Conservation (phyloP, 2,888 invertebrate genomes). For the Rhagium mordax region DNA sequence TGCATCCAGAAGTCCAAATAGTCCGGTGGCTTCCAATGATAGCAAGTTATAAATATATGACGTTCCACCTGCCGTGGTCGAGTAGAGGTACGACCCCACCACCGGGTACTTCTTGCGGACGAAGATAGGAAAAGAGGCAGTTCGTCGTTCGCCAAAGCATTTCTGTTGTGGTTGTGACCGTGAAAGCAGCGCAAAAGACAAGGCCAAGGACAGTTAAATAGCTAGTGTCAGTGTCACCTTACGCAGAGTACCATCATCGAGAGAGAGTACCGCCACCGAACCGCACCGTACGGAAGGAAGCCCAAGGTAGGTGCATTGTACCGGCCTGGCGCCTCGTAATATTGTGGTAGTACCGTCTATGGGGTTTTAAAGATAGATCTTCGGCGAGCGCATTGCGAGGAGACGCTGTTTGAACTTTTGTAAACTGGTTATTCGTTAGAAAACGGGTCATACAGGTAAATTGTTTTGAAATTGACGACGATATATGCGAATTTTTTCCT, state of each 20-base stretch:
- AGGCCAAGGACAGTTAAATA: slow-evolving; percentile 65
- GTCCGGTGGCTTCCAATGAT: slow-evolving; percentile 59
- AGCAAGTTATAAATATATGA: slow-evolving; percentile 62
- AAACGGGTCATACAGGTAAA: slow-evolving; percentile 10
- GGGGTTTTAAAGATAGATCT: slow-evolving; percentile 2
- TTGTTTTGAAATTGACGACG: background rate
- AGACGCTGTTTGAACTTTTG: background rate
- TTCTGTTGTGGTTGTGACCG: slow-evolving; percentile 70
- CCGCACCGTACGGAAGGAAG: slow-evolving; percentile 38
- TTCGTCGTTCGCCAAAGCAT: slow-evolving; percentile 69
- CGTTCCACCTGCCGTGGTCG: slow-evolving; percentile 65
- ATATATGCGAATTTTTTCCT: no score
- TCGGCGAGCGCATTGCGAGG: background rate
- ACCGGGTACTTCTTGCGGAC: slow-evolving; percentile 61
- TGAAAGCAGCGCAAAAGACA: slow-evolving; percentile 66
- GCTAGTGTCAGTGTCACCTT: slow-evolving; percentile 65
- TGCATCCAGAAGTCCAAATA: slow-evolving; percentile 24
- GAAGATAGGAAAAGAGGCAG: slow-evolving; percentile 69
- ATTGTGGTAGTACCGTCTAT: slow-evolving; percentile 13
- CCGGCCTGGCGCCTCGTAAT: slow-evolving; percentile 32
- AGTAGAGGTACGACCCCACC: slow-evolving; percentile 66
- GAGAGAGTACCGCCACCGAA: slow-evolving; percentile 4
- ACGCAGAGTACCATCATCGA: slow-evolving; percentile 36
- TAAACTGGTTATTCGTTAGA: background rate
- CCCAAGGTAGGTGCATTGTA: slow-evolving; percentile 55